Evolutionary conservation across 2,888 invertebrate species (phyloP).

Genomic region (Ormyrus pomaceus): DNA sequence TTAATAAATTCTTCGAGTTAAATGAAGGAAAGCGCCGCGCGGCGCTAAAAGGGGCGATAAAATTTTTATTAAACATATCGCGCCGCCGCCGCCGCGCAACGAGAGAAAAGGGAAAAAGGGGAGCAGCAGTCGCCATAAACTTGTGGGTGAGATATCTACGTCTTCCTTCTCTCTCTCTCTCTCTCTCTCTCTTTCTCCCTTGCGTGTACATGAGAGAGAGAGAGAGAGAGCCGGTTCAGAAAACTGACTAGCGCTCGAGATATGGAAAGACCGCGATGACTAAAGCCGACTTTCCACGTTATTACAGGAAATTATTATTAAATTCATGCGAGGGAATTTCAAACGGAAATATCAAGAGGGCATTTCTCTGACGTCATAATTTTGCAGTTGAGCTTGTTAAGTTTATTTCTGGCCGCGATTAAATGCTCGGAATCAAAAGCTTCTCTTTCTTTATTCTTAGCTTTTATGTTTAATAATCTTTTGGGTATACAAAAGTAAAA

Average conservation of each 20-base stretch:
- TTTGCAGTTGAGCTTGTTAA: no score
- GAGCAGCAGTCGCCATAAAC: constrained; percentile 23
- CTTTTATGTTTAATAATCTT: no score
- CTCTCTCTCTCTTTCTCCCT: no score
- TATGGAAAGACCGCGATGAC: background rate
- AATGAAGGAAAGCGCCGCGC: constrained; percentile 32
- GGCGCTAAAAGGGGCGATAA: constrained; percentile 33
- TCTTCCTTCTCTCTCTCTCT: background rate
- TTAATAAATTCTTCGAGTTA: constrained; percentile 50
- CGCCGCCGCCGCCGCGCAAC: background rate
- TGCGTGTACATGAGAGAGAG: no score
- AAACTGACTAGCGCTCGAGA: background rate
- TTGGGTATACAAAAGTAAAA: no score
- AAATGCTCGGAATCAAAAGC: no score
- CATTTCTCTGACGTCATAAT: no score
- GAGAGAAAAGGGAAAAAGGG: background rate
- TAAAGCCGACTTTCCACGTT: background rate
- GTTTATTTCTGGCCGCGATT: no score
- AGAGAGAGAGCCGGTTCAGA: background rate
- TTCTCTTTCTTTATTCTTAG: no score
- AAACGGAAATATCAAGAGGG: no score
- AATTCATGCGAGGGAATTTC: no score
- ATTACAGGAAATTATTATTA: no score
- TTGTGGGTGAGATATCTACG: constrained; percentile 8
- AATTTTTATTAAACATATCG: constrained; percentile 51